Conservation (phyloP, 2,797 vertebrate genomes). For the Novumbra hubbsi region DNA sequence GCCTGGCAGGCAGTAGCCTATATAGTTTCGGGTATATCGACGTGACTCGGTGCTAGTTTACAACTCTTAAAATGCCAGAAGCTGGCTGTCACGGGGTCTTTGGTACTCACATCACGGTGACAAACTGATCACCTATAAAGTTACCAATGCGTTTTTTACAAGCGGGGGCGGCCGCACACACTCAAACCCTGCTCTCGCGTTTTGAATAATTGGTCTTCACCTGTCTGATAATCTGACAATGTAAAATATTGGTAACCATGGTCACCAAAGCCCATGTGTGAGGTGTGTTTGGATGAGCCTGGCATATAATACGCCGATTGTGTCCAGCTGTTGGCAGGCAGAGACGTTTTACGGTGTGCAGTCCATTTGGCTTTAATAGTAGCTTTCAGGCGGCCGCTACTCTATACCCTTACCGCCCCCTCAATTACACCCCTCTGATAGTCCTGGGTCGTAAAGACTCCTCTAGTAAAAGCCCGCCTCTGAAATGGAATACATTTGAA, state of each 20-base stretch:
- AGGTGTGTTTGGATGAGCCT: slow-evolving; percentile 34
- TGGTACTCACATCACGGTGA: not conserved
- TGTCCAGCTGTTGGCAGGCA: slow-evolving; percentile 76
- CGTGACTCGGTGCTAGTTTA: not conserved
- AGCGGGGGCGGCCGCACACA: not conserved
- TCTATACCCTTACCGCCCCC: slow-evolving; percentile 73
- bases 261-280: slow-evolving; percentile 35
- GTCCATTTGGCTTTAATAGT: slow-evolving; percentile 77
- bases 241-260: slow-evolving; percentile 35
- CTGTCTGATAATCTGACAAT: slow-evolving; percentile 49
- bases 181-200: not conserved
- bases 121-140: not conserved
- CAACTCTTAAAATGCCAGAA: not conserved
- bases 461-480: slow-evolving; percentile 58
- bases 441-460: slow-evolving; percentile 68
- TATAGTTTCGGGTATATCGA: not conserved
- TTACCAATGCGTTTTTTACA: not conserved
- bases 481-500: slow-evolving; percentile 74
- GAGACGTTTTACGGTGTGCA: slow-evolving; percentile 71
- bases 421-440: slow-evolving; percentile 78
- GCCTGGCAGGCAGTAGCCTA: not conserved
- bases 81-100: not conserved
- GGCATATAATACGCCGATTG: slow-evolving; percentile 64
- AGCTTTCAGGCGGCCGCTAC: slow-evolving; percentile 72
- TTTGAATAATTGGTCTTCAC: slow-evolving; percentile 32